These are phyloP conservation scores for Amiota minor DNA, from an alignment of 2,888 invertebrate genomes.

Conservation along the genomic window DNA sequence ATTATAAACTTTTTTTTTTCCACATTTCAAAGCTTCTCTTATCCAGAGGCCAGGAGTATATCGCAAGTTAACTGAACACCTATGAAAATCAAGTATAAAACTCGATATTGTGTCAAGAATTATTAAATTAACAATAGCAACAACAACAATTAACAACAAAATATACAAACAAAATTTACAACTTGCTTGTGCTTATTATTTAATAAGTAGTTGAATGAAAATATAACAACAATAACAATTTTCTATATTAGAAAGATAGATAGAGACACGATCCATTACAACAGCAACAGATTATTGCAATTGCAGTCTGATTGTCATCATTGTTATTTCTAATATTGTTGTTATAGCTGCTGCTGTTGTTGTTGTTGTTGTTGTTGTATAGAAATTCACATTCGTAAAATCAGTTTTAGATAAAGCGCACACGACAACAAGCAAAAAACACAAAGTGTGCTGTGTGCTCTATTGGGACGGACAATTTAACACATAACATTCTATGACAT, in stretches of 20 bases:
- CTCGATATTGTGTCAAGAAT: neutral
- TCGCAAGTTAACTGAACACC: too few relatives aligned
- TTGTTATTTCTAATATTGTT: neutral
- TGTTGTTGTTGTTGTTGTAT: constrained; percentile 2
- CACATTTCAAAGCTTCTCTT: too few relatives aligned
- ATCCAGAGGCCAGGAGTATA: too few relatives aligned
- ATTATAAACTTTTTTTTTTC: too few relatives aligned
- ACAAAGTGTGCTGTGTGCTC: neutral
- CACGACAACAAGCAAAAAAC: neutral
- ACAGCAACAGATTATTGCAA: constrained; percentile 36
- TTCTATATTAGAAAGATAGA: neutral
- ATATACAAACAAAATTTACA: constrained; percentile 15
- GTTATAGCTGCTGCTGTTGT: neutral
- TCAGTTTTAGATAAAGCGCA: constrained; percentile 36
- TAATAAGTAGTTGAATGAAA: constrained; percentile 45
- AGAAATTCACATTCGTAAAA: constrained; percentile 35
- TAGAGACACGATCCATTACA: neutral
- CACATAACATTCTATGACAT: constrained; percentile 59
- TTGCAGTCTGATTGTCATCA: constrained; percentile 53
- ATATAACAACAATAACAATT: constrained; percentile 24
- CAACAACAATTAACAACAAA: neutral
- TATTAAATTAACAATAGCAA: neutral
- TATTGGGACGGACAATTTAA: neutral
- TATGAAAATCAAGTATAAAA: too few relatives aligned
- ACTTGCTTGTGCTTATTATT: constrained; percentile 54